These are phyloP conservation scores for Orius insidiosus DNA, from an alignment of 1,140 invertebrate species.

Conservation along the genomic window DNA sequence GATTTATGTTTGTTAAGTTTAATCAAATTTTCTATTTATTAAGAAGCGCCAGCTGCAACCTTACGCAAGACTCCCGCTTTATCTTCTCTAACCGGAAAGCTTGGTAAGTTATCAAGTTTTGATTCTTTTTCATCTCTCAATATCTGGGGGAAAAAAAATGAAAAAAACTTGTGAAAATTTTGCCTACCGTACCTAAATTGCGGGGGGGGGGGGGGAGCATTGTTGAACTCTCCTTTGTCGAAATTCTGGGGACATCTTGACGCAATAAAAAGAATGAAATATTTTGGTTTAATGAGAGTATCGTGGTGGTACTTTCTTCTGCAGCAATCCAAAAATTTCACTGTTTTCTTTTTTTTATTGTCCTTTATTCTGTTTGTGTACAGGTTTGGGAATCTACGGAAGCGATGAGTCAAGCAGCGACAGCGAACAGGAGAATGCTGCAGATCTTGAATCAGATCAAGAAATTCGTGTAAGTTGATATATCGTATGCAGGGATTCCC, in stretches of 20 bases:
- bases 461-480: not conserved
- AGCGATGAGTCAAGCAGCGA: conserved; percentile 15
- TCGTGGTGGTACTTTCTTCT: no score
- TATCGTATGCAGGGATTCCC: no score
- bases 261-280: no score
- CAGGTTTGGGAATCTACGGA: conserved; percentile 18
- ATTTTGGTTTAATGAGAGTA: no score
- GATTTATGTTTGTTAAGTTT: conserved; percentile 10
- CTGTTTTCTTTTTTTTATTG: no score
- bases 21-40: conserved; percentile 28
- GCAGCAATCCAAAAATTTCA: no score
- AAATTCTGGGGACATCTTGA: no score
- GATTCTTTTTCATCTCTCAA: not conserved
- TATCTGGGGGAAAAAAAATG: not conserved
- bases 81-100: conserved; percentile 43
- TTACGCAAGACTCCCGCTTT: conserved; percentile 47
- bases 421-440: conserved; percentile 8
- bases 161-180: conserved; percentile 1
- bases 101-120: conserved; percentile 37
- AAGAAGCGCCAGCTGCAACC: conserved; percentile 46
- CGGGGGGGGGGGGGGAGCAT: no score
- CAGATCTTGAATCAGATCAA: conserved; percentile 6
- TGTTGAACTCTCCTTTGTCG: no score
- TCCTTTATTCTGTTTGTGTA: no score
- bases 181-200: no score